phyloP scores from a whole-genome alignment of 2,797 vertebrate species.

The Eulemur albifrons region DNA sequence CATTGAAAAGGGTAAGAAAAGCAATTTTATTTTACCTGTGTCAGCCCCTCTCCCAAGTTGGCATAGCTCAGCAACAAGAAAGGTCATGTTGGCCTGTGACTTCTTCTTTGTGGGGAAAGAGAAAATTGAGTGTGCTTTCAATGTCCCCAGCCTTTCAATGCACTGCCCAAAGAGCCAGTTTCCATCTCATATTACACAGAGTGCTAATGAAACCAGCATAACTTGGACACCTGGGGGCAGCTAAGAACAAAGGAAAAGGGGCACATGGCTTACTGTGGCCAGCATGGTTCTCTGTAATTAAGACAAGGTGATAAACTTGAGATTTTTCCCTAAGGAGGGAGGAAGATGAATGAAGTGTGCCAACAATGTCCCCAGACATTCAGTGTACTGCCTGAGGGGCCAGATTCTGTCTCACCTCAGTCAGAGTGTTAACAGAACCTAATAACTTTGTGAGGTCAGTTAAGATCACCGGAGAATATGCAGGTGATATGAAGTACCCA shows the following conservation, averaged over 20 bases:
- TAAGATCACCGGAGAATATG: too few relatives aligned
- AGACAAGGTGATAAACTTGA: neutral
- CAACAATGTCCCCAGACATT: neutral
- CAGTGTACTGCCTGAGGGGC: neutral
- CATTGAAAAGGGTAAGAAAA: neutral
- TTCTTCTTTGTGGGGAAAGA: neutral
- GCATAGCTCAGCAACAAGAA: neutral
- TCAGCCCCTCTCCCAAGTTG: neutral
- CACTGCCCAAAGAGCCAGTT: neutral
- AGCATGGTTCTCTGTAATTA: neutral
- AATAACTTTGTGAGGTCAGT: too few relatives aligned
- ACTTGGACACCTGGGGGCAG: neutral
- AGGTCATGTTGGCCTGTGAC: neutral
- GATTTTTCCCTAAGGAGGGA: neutral
- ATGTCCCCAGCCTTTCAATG: neutral
- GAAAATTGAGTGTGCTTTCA: neutral
- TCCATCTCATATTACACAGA: neutral
- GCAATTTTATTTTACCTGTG: neutral
- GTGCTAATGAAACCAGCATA: neutral
- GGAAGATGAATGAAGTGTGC: neutral
- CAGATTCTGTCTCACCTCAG: neutral
- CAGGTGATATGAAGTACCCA: too few relatives aligned
- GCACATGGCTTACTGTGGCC: neutral
- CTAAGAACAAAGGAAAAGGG: neutral
- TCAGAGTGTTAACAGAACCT: too few relatives aligned